Evolutionary conservation across 2,888 invertebrate genomes (phyloP).

Genomic region (Himalopsyche anomala): DNA sequence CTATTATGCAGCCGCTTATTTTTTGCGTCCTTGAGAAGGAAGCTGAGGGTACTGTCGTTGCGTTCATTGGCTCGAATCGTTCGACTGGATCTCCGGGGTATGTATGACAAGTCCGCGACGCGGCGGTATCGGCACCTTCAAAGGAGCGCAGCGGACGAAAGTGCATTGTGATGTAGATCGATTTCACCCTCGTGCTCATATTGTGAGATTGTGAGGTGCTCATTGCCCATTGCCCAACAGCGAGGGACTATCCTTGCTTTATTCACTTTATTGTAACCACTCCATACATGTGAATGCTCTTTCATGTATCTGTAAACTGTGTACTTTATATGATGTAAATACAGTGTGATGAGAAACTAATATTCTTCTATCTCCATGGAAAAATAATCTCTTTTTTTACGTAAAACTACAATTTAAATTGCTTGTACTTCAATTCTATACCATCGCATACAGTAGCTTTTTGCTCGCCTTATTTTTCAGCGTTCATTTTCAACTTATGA

Average conservation of each 20-base stretch:
- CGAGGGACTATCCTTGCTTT: constrained; percentile 32
- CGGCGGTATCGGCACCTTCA: constrained; percentile 45
- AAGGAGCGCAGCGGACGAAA: constrained; percentile 53
- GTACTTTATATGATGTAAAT: constrained; percentile 17
- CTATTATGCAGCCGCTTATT: neutral
- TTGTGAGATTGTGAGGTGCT: constrained; percentile 36
- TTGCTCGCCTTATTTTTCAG: no score
- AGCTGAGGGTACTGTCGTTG: neutral
- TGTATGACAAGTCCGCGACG: constrained; percentile 33
- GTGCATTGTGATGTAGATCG: constrained; percentile 61
- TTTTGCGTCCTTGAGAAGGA: constrained; percentile 50
- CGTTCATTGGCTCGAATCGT: constrained; percentile 47
- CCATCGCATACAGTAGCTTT: neutral
- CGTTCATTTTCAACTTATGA: no score
- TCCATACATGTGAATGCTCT: constrained; percentile 45
- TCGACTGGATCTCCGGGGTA: constrained; percentile 37
- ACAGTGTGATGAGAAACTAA: neutral
- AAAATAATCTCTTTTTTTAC: no score
- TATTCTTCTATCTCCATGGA: no score
- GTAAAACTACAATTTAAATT: neutral
- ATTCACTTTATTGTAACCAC: constrained; percentile 28
- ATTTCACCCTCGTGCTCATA: constrained; percentile 52
- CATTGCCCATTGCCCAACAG: constrained; percentile 24
- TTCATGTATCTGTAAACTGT: constrained; percentile 27
- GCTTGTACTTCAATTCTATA: neutral